Base-by-base conservation (phyloP, 2,888 invertebrate species). In the Ormyrus labotus region DNA sequence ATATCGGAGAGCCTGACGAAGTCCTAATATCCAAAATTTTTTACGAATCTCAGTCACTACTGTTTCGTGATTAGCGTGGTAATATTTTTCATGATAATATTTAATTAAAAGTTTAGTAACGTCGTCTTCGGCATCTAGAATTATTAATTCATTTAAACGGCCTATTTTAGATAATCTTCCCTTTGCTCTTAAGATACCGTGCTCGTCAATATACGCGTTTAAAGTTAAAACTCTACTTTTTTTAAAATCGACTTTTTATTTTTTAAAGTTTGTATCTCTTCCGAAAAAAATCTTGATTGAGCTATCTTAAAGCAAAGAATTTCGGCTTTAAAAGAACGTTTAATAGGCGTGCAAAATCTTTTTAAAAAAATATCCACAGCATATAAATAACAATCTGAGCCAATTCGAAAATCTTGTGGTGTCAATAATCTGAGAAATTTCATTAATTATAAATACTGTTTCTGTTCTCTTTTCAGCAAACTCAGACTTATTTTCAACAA, bases 21-120 rank as follows among this genome's bases (percentile, higher is more conserved):
- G 8, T 47, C 34, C 13, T 9, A 58, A 6, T 47, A 70, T 70
- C 47, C 34, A 70, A 58, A 47, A 70, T 11, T n/a, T 34, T 13
- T 70, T 58, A 47, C 47, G 10, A 5, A 70, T 6, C 13, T 50
- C 61, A 13, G 60, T 71, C 5, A 71, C 19, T 5, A 71, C 58
- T 2, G 51, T 48, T 8, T 61, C 50, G 11, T 69, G 53, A n/a
- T 47, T 69, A 0, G 5, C 71, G 19, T 61, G 71, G 48, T 70
- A 13, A 8, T 5, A 57, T 19, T 70, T 70, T 47, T 58, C 19
- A 19, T 70, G 70, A 13, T 48, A 70, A 48, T 13, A 60, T 13
- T 11, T 8, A 6, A 70, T 58, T 9, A 70, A 19, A 47, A 70
- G 34, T 3, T 19, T 7, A 13, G 58, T 45, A 9, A 8, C 5